These are phyloP conservation scores for Drosophila eugracilis DNA, from an alignment of 1,140 invertebrate species.

Conservation along the genomic window DNA sequence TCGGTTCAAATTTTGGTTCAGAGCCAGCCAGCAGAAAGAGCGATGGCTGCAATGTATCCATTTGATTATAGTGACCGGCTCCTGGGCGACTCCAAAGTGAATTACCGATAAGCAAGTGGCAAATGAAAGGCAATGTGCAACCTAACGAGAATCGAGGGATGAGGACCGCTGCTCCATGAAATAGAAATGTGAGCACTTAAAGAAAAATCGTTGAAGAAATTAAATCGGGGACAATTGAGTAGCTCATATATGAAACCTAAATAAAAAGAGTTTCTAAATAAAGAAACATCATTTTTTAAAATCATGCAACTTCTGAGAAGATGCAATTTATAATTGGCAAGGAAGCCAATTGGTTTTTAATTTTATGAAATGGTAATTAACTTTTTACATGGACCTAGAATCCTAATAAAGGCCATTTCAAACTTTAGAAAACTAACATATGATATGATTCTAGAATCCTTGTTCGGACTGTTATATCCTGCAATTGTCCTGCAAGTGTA, in stretches of 20 bases:
- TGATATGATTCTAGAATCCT: too few relatives aligned
- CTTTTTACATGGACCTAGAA: too few relatives aligned
- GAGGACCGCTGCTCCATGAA: conserved; percentile 7
- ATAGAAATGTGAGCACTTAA: conserved; percentile 11
- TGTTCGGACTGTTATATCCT: background rate
- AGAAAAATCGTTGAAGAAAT: background rate
- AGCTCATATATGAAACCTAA: too few relatives aligned
- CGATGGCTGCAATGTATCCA: conserved; percentile 49
- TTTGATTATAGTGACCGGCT: conserved; percentile 58
- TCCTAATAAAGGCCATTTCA: too few relatives aligned
- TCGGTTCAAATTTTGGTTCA: background rate
- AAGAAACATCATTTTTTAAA: background rate
- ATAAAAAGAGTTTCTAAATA: background rate
- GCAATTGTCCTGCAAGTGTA: conserved; percentile 12
- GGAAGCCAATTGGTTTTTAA: too few relatives aligned
- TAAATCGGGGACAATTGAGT: too few relatives aligned
- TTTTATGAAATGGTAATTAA: too few relatives aligned
- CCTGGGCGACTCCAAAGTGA: conserved; percentile 56
- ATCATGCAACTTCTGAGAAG: too few relatives aligned
- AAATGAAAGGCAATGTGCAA: conserved; percentile 59
- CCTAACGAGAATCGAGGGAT: conserved; percentile 28
- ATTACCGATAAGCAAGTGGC: conserved; percentile 74
- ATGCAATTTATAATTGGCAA: too few relatives aligned
- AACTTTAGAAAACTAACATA: too few relatives aligned
- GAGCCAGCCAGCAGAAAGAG: conserved; percentile 8